Conservation (phyloP, 2,888 invertebrate species). For the Caradrina clavipalpis region DNA sequence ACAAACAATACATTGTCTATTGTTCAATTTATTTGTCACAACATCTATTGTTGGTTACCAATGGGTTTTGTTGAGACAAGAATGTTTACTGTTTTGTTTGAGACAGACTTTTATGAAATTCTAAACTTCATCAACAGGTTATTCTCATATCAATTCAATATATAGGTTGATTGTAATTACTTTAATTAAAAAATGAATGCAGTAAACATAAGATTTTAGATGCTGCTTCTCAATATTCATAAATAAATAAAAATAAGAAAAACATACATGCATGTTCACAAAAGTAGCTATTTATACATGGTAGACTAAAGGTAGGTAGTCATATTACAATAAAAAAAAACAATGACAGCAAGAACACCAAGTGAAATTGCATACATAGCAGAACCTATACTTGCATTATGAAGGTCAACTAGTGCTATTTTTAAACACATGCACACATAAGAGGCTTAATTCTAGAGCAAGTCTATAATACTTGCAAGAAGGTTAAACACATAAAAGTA, state of each 20-base stretch:
- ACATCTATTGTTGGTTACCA: conserved; percentile 14
- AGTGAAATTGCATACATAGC: not conserved
- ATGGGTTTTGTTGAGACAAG: conserved; percentile 16
- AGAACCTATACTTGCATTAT: not conserved
- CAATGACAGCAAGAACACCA: not conserved
- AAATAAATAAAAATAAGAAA: too few species aligned
- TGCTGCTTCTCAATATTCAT: too few species aligned
- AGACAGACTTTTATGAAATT: not conserved
- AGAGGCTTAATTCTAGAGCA: not conserved
- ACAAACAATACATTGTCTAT: conserved; percentile 38
- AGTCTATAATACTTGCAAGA: not conserved
- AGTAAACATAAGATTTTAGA: not conserved
- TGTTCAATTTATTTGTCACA: conserved; percentile 27
- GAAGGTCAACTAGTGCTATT: conserved; percentile 35
- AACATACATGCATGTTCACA: too few species aligned
- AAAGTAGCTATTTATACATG: too few species aligned
- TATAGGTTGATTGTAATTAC: not conserved
- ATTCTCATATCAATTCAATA: not conserved
- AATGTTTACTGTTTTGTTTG: not conserved
- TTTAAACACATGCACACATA: conserved; percentile 6
- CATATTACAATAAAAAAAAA: not conserved
- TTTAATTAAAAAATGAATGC: not conserved
- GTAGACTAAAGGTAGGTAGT: not conserved
- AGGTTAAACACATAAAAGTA: not conserved
- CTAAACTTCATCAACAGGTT: too few species aligned